Evolutionary conservation across 2,888 invertebrate genomes (phyloP), one percentile per base, ranked within the genome.

Genomic region (Temnothorax unifasciatus): DNA sequence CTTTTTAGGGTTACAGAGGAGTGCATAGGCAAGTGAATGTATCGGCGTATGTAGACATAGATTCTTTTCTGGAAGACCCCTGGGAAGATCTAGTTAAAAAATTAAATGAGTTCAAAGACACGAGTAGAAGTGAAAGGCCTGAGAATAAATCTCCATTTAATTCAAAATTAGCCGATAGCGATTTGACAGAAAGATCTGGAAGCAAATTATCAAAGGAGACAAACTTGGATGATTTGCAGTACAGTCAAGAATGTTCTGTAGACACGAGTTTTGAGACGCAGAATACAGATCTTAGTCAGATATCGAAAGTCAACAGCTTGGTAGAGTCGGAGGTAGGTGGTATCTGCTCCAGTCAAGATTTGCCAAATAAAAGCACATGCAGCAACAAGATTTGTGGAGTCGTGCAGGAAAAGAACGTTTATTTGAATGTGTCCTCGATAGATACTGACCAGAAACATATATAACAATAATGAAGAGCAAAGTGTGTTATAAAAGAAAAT

Each of bases 11-110:
- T 69, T 89, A 83, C 57, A 89, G 21, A 88, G 83, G n/a, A 83
- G 54, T 57, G 2, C 86, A 84, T 5, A 87, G 77, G 69, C 85
- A 88, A 9, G 6, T 86, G 21, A 85, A 93, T 61, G 90, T 94
- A 88, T 90, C 92, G 3, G 75, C 66, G 5, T 94, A 92, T 57
- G 38, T 94, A 66, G 88, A 94, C 87, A 79, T 92, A 9, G 82
- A 82, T 79, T 92, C 91, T 11, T 90, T 92, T 44, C 88, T 93
- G 38, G 93, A 93, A 79, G 93, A 94, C 88, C 94, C 94, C 5
- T 94, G 94, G 94, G 87, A 88, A n/a, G 88, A 92, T 57, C 89
- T 93, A 76, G 69, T 82, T n/a, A 79, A 84, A 68, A 89, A 90
- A 71, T 85, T 90, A 25, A 82, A 83, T 21, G 25, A 73, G 6